Conservation (phyloP, 2,113 vertebrate species). For the Eulacestoma nigropectus region DNA sequence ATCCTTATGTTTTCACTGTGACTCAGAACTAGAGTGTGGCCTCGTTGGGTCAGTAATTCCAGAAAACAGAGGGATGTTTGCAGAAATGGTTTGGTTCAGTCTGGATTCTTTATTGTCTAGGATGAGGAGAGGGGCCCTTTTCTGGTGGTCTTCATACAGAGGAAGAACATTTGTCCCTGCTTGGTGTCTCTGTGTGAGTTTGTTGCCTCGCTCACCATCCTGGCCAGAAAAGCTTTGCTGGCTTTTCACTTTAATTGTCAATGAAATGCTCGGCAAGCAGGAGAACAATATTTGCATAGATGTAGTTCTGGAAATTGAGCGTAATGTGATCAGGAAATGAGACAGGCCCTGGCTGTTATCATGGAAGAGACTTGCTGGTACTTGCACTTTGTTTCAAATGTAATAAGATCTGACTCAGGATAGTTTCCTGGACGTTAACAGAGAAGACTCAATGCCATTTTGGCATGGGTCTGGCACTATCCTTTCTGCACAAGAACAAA, state of each 20-base stretch:
- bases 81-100: not conserved
- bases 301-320: conserved; percentile 22
- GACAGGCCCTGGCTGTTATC: conserved; percentile 39
- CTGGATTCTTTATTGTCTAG: not conserved
- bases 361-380: conserved; percentile 44
- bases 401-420: conserved; percentile 53
- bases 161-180: not conserved
- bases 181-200: not conserved
- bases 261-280: conserved; percentile 28
- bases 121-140: not conserved
- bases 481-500: not conserved
- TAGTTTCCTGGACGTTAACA: conserved; percentile 28
- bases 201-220: not conserved
- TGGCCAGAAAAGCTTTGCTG: not conserved
- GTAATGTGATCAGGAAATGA: conserved; percentile 51
- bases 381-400: conserved; percentile 36
- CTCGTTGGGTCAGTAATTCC: rapidly evolving
- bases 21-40: not conserved
- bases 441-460: conserved; percentile 13
- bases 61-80: not conserved
- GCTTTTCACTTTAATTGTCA: conserved; percentile 24
- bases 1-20: not conserved
- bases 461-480: not conserved
- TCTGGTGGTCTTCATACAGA: not conserved
- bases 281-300: conserved; percentile 53